Conservation (phyloP, 2,113 vertebrate species). For the Lota lota region DNA sequence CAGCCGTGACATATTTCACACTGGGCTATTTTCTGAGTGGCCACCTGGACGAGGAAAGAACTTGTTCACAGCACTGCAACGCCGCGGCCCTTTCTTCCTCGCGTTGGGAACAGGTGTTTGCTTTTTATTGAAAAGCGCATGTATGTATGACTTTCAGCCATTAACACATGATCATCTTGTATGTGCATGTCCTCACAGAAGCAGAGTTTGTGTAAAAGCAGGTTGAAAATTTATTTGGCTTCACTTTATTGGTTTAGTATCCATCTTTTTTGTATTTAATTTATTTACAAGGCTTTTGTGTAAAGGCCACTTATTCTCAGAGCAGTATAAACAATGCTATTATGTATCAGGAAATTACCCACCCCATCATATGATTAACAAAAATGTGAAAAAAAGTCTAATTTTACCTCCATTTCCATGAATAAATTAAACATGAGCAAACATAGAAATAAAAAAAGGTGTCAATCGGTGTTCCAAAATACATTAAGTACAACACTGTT, state of each 20-base stretch:
- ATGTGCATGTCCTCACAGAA: too few species aligned
- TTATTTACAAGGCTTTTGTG: neutral
- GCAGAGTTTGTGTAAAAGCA: too few species aligned
- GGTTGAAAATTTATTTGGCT: too few species aligned
- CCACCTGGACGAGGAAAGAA: slow-evolving; percentile 74
- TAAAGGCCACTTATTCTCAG: neutral
- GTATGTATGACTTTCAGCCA: neutral
- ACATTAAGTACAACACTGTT: slow-evolving; percentile 24
- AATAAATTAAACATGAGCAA: too few species aligned
- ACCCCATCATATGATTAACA: slow-evolving; percentile 1
- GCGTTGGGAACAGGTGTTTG: slow-evolving; percentile 61
- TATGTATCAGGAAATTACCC: slow-evolving; percentile 6
- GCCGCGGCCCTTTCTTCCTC: slow-evolving; percentile 20
- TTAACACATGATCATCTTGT: neutral
- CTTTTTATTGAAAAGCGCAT: slow-evolving; percentile 25
- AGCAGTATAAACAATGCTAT: neutral
- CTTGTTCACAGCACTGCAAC: slow-evolving; percentile 60
- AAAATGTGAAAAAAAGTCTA: slow-evolving; percentile 15
- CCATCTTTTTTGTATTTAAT: too few species aligned
- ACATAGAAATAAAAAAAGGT: slow-evolving; percentile 29
- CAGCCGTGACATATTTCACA: slow-evolving; percentile 69
- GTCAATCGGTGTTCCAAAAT: slow-evolving; percentile 47
- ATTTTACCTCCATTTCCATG: too few species aligned
- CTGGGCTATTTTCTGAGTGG: slow-evolving; percentile 62
- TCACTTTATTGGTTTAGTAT: too few species aligned